Evolutionary conservation across 2,888 invertebrate genomes (phyloP).

Genomic region (Amblyteles armatorius): DNA sequence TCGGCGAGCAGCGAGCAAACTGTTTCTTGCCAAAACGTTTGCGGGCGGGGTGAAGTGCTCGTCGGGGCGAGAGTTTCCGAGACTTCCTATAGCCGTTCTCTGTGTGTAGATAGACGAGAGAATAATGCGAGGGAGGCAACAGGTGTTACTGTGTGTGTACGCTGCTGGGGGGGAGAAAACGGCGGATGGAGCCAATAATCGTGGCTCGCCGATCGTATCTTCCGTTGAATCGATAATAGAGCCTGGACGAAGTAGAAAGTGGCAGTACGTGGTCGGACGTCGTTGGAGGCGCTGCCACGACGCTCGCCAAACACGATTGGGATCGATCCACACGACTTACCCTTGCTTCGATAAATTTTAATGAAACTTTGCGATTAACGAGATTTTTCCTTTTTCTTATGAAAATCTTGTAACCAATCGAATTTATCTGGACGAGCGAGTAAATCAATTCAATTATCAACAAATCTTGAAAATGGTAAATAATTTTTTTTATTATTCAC

Average conservation of each 20-base stretch:
- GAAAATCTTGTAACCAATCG: not conserved
- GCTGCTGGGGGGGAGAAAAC: not conserved
- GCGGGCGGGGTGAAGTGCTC: not conserved
- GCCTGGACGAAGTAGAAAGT: constrained; percentile 42
- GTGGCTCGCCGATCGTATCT: constrained; percentile 46
- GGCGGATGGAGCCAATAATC: constrained; percentile 55
- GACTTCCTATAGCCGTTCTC: constrained; percentile 31
- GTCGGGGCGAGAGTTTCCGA: constrained; percentile 25
- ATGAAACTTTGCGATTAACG: not conserved
- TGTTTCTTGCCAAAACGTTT: constrained; percentile 31
- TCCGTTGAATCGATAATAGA: constrained; percentile 51
- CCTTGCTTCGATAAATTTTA: not conserved
- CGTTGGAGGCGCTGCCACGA: constrained; percentile 4
- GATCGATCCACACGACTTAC: constrained; percentile 31
- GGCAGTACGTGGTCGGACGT: constrained; percentile 43
- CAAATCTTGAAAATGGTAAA: too few species aligned
- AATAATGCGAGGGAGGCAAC: constrained; percentile 54
- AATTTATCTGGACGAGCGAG: too few species aligned
- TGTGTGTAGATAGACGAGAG: constrained; percentile 16
- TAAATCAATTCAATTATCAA: too few species aligned
- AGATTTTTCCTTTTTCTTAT: not conserved
- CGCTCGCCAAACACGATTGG: not conserved
- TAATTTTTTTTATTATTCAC: too few species aligned
- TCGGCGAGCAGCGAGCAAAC: not conserved
- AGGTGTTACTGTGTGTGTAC: constrained; percentile 43